A percentile compares a stretch with the other conserved stretches of the same genome.
These are phyloP conservation scores for Troilus luridus DNA, from an alignment of 2,888 invertebrate genomes.

Conservation along the genomic window DNA sequence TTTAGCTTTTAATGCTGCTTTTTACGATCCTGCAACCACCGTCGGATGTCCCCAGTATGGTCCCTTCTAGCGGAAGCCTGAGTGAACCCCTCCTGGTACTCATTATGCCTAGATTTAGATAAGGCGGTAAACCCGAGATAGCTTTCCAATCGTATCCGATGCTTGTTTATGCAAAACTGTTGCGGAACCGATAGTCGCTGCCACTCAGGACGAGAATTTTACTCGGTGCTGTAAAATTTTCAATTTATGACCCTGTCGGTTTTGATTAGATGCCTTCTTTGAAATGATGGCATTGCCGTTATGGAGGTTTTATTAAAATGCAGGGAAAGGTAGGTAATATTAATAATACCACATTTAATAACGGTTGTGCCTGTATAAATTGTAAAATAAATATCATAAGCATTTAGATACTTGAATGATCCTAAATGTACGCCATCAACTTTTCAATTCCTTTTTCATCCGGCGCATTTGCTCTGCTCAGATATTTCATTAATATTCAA, in stretches of 20 bases:
- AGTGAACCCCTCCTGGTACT: background rate
- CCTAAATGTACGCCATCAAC: too few species aligned
- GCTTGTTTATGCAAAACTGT: slow-evolving; percentile 7
- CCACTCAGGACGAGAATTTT: background rate
- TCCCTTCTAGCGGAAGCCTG: background rate
- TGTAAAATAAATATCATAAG: too few species aligned
- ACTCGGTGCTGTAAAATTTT: background rate
- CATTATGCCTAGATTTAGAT: background rate
- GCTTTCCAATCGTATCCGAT: background rate
- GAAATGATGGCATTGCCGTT: background rate
- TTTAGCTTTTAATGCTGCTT: background rate
- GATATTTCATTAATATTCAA: too few species aligned
- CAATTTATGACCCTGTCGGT: background rate
- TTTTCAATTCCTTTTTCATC: too few species aligned
- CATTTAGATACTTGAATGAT: too few species aligned
- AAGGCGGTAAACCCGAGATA: background rate
- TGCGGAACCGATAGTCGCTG: background rate
- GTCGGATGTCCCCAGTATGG: background rate
- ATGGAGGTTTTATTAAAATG: background rate
- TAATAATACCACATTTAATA: background rate
- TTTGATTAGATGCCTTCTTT: background rate
- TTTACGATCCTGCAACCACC: background rate
- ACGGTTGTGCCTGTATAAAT: too few species aligned
- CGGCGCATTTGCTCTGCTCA: too few species aligned
- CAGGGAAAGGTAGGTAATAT: background rate